Base-by-base conservation (phyloP, 2,113 vertebrate species). In the Calyptommatus sinebrachiatus region DNA sequence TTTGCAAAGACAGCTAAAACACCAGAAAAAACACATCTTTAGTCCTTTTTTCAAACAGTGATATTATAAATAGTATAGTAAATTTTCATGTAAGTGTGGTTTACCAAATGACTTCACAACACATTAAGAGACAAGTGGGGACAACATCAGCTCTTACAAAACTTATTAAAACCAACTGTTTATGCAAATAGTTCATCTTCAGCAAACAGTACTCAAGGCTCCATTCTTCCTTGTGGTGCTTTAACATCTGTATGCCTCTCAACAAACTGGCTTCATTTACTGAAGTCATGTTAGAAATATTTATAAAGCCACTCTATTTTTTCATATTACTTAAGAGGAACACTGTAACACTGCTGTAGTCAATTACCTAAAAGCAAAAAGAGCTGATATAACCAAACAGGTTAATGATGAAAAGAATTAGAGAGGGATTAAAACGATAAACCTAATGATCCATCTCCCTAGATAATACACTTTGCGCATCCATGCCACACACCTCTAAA, bases 191-290 rank as follows among this genome's bases (percentile, higher is more conserved):
- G 88, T 81, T 92, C 84, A 88, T 60, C 88, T 87, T 77, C 79
- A 41, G 63, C 89, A 93, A 90, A 90, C 76, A 91, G 84, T 88
- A 72, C 67, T 89, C 88, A 91, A 92, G 85, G 87, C 77, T 89
- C 75, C 71, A 81, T 12, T 82, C 72, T 88, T 90, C 87, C 89
- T 82, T 90, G 82, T 93, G 88, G 76, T 76, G 83, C 71, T 88
- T 81, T 89, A 91, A 82, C 71, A 89, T 75, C 48, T 81, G 86
- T 60, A 71, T 79, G 87, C 86, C 86, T 76, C 76, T 87, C 79
- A 88, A 82, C 26, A 41, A 60, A 45, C n/a, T 76, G 81, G 8
- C 75, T 69, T 76, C 66, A 80, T 83, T 74, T 66, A 88, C 41
- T 63, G 79, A 6, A 79, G 82, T 84, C 69, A 73, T 26, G 80